These are phyloP conservation scores for Pyrocephalus nanus DNA, from an alignment of 2,797 vertebrate species.

Conservation along the genomic window DNA sequence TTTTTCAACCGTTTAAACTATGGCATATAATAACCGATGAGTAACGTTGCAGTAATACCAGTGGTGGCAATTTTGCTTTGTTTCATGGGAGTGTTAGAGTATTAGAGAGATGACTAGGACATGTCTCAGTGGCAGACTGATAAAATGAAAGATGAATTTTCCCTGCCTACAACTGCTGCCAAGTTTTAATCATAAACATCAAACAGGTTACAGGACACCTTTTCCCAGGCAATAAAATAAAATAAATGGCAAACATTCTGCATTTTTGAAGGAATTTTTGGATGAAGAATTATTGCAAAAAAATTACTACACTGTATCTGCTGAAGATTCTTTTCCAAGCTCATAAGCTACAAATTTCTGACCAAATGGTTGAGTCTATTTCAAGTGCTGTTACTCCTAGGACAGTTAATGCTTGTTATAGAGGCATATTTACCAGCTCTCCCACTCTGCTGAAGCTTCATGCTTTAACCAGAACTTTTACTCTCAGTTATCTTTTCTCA, in stretches of 20 bases:
- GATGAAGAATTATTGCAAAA: not conserved
- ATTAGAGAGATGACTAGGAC: constrained; percentile 30
- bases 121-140: constrained; percentile 48
- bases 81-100: constrained; percentile 55
- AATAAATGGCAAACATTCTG: not conserved
- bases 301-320: not conserved
- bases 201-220: not conserved
- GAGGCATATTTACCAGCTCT: not conserved
- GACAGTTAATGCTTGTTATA: not conserved
- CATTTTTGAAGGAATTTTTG: not conserved
- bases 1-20: constrained; percentile 59
- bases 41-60: constrained; percentile 56
- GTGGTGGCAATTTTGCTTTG: constrained; percentile 71
- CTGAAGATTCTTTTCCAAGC: not conserved
- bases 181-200: constrained; percentile 59
- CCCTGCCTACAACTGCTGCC: constrained; percentile 40
- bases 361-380: not conserved
- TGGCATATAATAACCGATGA: constrained; percentile 47
- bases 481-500: constrained; percentile 22
- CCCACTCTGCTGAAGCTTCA: not conserved
- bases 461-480: not conserved
- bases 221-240: not conserved
- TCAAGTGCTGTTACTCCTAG: not conserved
- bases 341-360: not conserved
- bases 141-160: constrained; percentile 44